phyloP scores from a whole-genome alignment of 2,888 invertebrate genomes.

The Drosophila atripex region DNA sequence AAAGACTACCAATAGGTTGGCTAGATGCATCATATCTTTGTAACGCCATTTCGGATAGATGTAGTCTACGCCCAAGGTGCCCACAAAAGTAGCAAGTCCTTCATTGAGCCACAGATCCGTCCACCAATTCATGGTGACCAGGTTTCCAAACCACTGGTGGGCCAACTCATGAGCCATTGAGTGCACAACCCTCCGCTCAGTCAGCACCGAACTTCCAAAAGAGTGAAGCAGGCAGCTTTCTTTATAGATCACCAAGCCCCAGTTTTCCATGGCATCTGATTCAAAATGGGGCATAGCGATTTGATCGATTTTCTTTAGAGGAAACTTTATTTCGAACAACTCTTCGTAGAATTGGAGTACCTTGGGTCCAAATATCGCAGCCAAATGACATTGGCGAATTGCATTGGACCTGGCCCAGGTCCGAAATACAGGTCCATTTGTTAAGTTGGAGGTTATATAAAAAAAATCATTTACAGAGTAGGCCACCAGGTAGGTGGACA shows the following conservation, averaged over 20 bases:
- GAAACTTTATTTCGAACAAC: conserved; percentile 87
- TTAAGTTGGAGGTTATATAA: conserved; percentile 84
- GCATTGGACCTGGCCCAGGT: conserved; percentile 91
- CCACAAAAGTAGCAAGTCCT: conserved; percentile 89
- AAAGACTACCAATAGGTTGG: conserved; percentile 86
- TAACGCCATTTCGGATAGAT: conserved; percentile 88
- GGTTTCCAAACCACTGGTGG: conserved; percentile 92
- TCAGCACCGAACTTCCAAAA: conserved; percentile 86
- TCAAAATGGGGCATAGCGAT: conserved; percentile 93
- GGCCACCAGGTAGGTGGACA: conserved; percentile 97
- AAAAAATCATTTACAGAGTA: conserved; percentile 90
- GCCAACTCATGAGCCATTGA: conserved; percentile 90
- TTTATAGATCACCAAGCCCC: conserved; percentile 91
- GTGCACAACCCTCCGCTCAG: conserved; percentile 85
- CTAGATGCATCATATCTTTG: conserved; percentile 85
- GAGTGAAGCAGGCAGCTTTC: conserved; percentile 90
- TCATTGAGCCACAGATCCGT: conserved; percentile 92
- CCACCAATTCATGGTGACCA: conserved; percentile 94
- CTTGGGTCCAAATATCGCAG: conserved; percentile 89
- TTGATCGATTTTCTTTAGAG: conserved; percentile 88
- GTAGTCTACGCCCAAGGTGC: conserved; percentile 86
- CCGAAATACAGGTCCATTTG: conserved; percentile 85
- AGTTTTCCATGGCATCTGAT: conserved; percentile 93
- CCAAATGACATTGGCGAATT: conserved; percentile 89
- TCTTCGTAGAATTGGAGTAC: conserved; percentile 88